phyloP scores from a whole-genome alignment of 2,797 vertebrate species.

The Liparis tanakae region DNA sequence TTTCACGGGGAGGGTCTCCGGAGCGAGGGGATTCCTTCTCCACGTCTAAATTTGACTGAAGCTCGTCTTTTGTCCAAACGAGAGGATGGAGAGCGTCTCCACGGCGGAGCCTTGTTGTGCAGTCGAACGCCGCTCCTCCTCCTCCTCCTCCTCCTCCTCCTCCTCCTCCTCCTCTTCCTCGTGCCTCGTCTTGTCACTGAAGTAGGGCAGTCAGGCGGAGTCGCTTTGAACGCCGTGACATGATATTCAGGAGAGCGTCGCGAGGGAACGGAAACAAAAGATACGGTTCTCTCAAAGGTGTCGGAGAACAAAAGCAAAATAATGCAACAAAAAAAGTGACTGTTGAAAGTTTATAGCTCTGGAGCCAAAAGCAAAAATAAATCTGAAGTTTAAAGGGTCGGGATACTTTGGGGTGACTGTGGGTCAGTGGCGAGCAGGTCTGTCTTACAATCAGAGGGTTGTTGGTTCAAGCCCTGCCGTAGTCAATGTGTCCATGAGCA shows the following conservation, averaged over 20 bases:
- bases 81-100: constrained; percentile 52
- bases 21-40: constrained; percentile 61
- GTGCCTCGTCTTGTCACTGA: constrained; percentile 75
- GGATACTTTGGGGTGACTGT: too few relatives aligned
- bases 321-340: constrained; percentile 26
- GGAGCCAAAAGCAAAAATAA: constrained; percentile 27
- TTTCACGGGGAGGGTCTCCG: constrained; percentile 34
- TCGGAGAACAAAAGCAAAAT: constrained; percentile 65
- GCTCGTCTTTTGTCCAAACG: constrained; percentile 50
- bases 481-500: too few relatives aligned
- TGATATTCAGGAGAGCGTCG: constrained; percentile 76
- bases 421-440: too few relatives aligned
- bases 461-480: too few relatives aligned
- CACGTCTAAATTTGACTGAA: constrained; percentile 52
- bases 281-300: constrained; percentile 76
- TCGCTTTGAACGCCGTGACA: constrained; percentile 79
- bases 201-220: constrained; percentile 75
- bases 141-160: too few relatives aligned
- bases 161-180: too few relatives aligned
- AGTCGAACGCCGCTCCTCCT: constrained; percentile 44
- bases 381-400: too few relatives aligned
- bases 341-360: constrained; percentile 68
- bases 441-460: too few relatives aligned
- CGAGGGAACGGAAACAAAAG: constrained; percentile 71
- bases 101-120: constrained; percentile 53